Base-by-base conservation (phyloP, 35 echinoderm and acorn worm genomes). In the Apostichopus californicus region DNA sequence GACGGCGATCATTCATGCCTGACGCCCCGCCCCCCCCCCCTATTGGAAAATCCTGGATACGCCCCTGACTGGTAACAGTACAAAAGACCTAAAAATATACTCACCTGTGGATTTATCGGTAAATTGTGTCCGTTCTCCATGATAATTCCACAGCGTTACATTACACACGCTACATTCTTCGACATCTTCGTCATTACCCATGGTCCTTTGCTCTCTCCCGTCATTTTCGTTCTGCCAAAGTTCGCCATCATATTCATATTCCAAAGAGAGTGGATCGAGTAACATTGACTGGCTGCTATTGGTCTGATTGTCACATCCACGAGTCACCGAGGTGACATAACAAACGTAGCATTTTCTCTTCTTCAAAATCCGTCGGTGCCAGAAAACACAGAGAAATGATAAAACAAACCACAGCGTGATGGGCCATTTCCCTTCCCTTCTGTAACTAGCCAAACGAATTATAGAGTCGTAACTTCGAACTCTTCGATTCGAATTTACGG, bases 181-280 rank as follows among this genome's bases (percentile, higher is more conserved):
- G 25, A 83, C 5, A 11, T 21, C 20, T 22, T 85, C 25, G 81
- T 85, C 13, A 23, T 59, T 85, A 9, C 57, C 55, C 55, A 21
- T 11, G 6, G 6, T 18, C n/a, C 18, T 7, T 4, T 21, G 17
- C 3, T 85, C 81, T 52, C 55, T 58, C 1, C 14, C 14, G 20
- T n/a, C 55, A 85, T 58, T 21, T 21, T 85, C 17, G n/a, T 58
- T 85, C 55, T 58, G 13, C 81, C 81, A 85, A 56, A 9, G 9
- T 20, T 85, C 81, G 54, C 81, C 81, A 52, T 85, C 81, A 15
- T 85, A 85, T 85, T 85, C 81, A 55, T 85, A 85, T 55, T 85
- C 81, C 14, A 85, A 55, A 58, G 55, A 85, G 20, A 85, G 18
- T 8, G 81, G 81, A 58, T 85, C 81, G 5, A 85, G 81, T 9